Conservation (phyloP, 2,888 invertebrate species). For the Pterobdella sp. region DNA sequence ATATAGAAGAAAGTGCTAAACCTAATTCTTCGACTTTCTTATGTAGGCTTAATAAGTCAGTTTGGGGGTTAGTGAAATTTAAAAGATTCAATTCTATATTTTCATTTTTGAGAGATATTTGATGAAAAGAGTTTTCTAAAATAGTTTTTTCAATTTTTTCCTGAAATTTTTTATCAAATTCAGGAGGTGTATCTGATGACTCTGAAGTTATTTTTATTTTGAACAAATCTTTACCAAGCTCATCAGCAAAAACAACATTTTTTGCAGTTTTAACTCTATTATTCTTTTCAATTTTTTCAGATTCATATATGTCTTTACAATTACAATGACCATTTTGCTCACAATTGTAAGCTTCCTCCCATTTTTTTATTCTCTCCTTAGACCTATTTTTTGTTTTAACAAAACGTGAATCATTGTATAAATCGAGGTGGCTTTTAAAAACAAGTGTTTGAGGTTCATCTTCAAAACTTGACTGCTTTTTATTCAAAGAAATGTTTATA, state of each 20-base stretch:
- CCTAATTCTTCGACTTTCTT: slow-evolving; percentile 4
- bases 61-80: slow-evolving; percentile 13
- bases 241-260: slow-evolving; percentile 21
- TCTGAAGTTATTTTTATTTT: slow-evolving; percentile 18
- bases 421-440: not conserved
- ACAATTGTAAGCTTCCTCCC: slow-evolving; percentile 24
- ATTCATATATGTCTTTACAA: not conserved
- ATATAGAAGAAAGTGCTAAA: slow-evolving; percentile 10
- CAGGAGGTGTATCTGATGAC: slow-evolving; percentile 16
- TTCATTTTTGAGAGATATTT: not conserved
- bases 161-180: not conserved
- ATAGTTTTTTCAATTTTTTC: slow-evolving; percentile 8
- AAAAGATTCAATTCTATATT: not conserved
- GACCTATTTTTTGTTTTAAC: not conserved
- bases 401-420: slow-evolving; percentile 13
- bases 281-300: not conserved
- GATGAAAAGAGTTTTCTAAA: not conserved
- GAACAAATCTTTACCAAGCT: slow-evolving; percentile 6
- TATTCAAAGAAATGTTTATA: not conserved
- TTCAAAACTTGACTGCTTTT: not conserved
- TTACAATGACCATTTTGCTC: not conserved
- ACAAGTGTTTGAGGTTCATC: not conserved
- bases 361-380: slow-evolving; percentile 15
- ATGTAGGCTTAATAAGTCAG: slow-evolving; percentile 14
- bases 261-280: not conserved